Evolutionary conservation across 2,797 vertebrate genomes (phyloP).

Genomic region (Alauda arvensis): DNA sequence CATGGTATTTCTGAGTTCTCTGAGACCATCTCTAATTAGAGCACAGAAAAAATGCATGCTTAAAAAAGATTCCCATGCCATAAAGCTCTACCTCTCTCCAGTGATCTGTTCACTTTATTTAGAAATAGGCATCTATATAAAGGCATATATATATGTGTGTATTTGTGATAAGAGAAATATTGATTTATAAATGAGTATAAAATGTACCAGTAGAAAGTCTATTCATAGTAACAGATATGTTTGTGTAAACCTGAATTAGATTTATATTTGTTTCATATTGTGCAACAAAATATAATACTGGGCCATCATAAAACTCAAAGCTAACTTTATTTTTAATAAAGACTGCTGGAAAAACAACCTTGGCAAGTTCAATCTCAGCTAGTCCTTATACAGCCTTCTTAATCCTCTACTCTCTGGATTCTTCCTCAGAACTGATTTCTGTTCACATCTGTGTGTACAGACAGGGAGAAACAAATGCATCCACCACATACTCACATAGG

Average conservation of each 20-base stretch:
- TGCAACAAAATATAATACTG: not conserved
- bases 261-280: not conserved
- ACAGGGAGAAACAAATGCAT: not conserved
- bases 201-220: not conserved
- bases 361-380: not conserved
- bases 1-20: not conserved
- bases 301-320: not conserved
- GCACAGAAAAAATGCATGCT: not conserved
- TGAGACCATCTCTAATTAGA: not conserved
- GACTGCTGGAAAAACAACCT: not conserved
- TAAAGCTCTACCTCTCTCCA: not conserved
- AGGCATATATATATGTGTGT: not conserved
- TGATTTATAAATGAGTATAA: not conserved
- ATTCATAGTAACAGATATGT: not conserved
- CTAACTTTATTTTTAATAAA: conserved; percentile 10
- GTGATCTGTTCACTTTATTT: not conserved
- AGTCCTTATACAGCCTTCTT: not conserved
- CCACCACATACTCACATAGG: not conserved
- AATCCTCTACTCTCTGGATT: not conserved
- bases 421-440: not conserved
- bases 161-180: not conserved
- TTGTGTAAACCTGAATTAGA: not conserved
- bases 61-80: not conserved
- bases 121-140: not conserved
- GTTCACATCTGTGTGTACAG: not conserved